Evolutionary conservation across 1,140 invertebrate genomes (phyloP).

Genomic region (Drosophila watanabei): DNA sequence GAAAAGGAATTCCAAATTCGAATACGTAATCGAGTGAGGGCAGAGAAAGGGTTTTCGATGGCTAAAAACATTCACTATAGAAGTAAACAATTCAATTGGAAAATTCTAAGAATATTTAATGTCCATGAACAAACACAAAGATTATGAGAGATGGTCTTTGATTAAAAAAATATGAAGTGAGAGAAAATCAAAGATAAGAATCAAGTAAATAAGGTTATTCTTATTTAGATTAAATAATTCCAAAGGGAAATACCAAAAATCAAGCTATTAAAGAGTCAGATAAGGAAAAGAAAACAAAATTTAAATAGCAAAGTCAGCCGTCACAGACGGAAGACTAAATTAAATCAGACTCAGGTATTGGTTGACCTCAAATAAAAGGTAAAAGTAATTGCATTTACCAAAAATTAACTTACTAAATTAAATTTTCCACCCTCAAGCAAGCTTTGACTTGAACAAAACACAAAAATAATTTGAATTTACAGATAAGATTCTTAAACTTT

Average conservation of each 20-base stretch:
- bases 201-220: not conserved
- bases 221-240: slow-evolving; percentile 1
- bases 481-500: not conserved
- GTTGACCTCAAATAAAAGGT: not conserved
- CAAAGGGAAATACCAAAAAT: not conserved
- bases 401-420: not conserved
- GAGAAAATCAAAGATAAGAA: not conserved
- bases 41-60: slow-evolving; percentile 8
- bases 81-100: slow-evolving; percentile 25
- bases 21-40: slow-evolving; percentile 47
- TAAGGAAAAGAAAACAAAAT: not conserved
- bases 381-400: not conserved
- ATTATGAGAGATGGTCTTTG: not conserved
- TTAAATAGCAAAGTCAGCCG: not conserved
- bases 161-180: slow-evolving; percentile 1
- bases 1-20: slow-evolving; percentile 48
- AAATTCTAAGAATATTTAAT: slow-evolving; percentile 14
- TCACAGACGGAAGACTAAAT: not conserved
- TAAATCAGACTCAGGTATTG: too few relatives aligned
- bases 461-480: not conserved
- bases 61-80: slow-evolving; percentile 7
- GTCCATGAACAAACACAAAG: not conserved
- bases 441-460: not conserved
- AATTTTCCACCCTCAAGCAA: not conserved
- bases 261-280: not conserved